phyloP scores from a whole-genome alignment of 2,797 vertebrate species.

The Syncerus caffer region DNA sequence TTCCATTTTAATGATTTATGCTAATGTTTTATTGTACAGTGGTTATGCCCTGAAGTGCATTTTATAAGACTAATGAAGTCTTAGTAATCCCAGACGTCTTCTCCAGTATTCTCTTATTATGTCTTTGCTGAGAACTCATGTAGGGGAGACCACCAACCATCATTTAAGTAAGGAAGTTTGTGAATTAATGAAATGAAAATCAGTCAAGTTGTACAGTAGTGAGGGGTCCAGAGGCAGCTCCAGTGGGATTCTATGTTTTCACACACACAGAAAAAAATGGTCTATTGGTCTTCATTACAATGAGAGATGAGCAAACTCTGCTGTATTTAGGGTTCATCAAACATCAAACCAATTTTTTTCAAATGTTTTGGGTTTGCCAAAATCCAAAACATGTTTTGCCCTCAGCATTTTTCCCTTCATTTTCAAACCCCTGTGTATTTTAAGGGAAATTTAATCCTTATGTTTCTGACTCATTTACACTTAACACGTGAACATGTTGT shows the following conservation, averaged over 20 bases:
- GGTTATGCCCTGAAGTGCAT: slow-evolving; percentile 69
- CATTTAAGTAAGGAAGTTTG: slow-evolving; percentile 33
- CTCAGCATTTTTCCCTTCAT: slow-evolving; percentile 75
- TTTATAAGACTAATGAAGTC: slow-evolving; percentile 73
- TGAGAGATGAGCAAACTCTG: slow-evolving; percentile 62
- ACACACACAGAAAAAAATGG: slow-evolving; percentile 42
- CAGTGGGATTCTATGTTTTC: slow-evolving; percentile 51
- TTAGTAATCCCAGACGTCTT: slow-evolving; percentile 69
- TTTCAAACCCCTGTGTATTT: slow-evolving; percentile 75
- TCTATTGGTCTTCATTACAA: slow-evolving; percentile 62
- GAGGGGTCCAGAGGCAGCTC: slow-evolving; percentile 15
- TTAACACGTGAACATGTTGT: slow-evolving; percentile 74
- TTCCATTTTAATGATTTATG: slow-evolving; percentile 73
- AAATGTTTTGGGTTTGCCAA: slow-evolving; percentile 73
- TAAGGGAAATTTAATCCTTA: slow-evolving; percentile 76
- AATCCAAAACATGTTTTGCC: slow-evolving; percentile 77
- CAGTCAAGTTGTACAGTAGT: slow-evolving; percentile 30
- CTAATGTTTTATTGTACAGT: slow-evolving; percentile 70
- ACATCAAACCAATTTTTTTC: slow-evolving; percentile 70
- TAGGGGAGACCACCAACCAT: slow-evolving; percentile 61
- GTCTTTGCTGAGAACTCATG: slow-evolving; percentile 53
- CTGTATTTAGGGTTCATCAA: slow-evolving; percentile 69
- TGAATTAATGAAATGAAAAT: slow-evolving; percentile 59
- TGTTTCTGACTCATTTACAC: slow-evolving; percentile 78
- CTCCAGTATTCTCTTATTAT: slow-evolving; percentile 61